A percentile compares a stretch with the other conserved stretches of the same genome.
Evolutionary conservation across 2,797 vertebrate species (phyloP).

Genomic region (Pristis pectinata): DNA sequence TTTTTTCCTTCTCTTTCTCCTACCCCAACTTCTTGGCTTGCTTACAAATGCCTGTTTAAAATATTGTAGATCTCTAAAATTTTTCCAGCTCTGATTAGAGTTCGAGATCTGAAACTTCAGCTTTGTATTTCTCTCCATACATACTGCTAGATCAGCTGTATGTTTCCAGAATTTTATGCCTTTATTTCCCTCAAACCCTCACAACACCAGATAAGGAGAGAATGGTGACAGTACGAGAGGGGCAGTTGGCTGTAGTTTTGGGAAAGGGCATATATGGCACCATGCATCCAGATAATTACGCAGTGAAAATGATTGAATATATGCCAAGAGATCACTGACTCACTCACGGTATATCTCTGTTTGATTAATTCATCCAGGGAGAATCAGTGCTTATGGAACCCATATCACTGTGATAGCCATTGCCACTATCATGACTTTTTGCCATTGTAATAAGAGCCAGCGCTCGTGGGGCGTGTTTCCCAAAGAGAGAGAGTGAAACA

Average conservation of each 20-base stretch:
- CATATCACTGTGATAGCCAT: too few relatives aligned
- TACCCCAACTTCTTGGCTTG: background rate
- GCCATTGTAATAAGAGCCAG: too few relatives aligned
- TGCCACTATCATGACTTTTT: too few relatives aligned
- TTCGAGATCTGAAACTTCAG: background rate
- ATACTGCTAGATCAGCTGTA: background rate
- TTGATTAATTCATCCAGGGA: background rate
- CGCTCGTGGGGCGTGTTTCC: too few relatives aligned
- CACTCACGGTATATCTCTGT: background rate
- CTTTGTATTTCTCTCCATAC: background rate
- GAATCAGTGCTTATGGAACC: background rate
- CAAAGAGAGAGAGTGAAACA: too few relatives aligned
- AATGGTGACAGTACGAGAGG: too few relatives aligned
- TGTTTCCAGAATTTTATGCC: background rate
- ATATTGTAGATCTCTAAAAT: background rate
- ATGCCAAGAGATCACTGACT: background rate
- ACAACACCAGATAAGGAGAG: background rate
- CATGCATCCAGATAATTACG: background rate
- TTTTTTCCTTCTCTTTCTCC: background rate
- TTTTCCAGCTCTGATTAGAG: background rate
- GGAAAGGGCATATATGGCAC: background rate
- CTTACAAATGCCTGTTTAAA: too few relatives aligned
- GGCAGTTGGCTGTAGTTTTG: background rate
- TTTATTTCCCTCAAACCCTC: background rate
- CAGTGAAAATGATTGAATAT: background rate